A percentile compares a stretch with the other conserved stretches of the same genome.
Conservation (phyloP, 2,113 vertebrate genomes). For the Crotophaga sulcirostris region DNA sequence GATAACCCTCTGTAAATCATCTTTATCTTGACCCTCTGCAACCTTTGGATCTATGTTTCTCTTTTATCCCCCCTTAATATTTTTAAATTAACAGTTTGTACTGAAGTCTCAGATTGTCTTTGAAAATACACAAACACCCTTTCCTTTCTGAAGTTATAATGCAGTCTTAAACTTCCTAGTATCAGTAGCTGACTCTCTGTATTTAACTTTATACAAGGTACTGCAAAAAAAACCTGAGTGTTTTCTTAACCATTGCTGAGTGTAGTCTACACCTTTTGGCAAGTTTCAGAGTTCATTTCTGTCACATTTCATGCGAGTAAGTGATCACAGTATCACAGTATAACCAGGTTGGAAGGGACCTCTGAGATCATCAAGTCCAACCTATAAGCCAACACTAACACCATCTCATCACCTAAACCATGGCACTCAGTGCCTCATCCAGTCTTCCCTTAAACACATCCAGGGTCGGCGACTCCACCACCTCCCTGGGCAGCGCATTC, state of each 20-base stretch:
- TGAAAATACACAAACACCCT: background rate
- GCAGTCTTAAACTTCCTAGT: no score
- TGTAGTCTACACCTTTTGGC: background rate
- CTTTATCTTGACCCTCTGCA: background rate
- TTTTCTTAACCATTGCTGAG: background rate
- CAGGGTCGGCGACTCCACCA: no score
- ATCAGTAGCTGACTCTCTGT: no score
- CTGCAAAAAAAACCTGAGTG: fast-evolving
- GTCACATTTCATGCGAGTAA: background rate
- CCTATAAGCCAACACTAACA: no score
- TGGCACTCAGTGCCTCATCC: no score
- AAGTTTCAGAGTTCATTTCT: background rate
- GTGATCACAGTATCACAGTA: no score
- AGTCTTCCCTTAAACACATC: no score
- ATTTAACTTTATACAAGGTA: background rate
- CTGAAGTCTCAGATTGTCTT: background rate
- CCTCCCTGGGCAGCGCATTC: no score
- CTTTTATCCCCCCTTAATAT: background rate
- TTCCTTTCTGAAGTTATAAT: background rate
- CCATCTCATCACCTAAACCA: no score
- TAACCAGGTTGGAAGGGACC: no score
- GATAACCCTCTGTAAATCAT: background rate
- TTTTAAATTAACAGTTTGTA: background rate
- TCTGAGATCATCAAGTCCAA: no score
- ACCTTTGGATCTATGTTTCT: background rate